phyloP scores from a whole-genome alignment of 2,888 invertebrate genomes.

The Linyphia triangularis region DNA sequence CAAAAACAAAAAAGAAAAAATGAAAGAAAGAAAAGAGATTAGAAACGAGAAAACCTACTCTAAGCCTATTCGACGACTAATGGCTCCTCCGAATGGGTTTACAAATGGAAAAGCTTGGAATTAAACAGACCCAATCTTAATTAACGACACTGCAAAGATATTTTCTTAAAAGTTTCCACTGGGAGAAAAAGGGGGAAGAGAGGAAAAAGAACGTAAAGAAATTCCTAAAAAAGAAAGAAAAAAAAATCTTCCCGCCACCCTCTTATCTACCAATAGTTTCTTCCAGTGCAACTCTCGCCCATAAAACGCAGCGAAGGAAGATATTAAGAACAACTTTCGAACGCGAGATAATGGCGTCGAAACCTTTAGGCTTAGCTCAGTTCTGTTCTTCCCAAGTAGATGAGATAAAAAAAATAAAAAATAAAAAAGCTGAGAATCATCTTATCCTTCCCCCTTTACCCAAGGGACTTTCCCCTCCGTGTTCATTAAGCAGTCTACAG shows the following conservation, averaged over 20 bases:
- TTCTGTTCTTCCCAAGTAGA: slow-evolving; percentile 32
- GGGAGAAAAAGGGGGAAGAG: not conserved
- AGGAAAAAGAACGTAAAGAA: not conserved
- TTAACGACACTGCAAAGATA: slow-evolving; percentile 53
- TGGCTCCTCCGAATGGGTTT: slow-evolving; percentile 34
- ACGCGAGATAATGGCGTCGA: slow-evolving; percentile 65
- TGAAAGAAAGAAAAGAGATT: not conserved
- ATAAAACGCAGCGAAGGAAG: slow-evolving; percentile 63
- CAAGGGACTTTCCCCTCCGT: slow-evolving; percentile 54
- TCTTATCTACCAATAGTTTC: slow-evolving; percentile 61
- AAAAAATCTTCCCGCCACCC: slow-evolving; percentile 24
- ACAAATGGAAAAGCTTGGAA: slow-evolving; percentile 61
- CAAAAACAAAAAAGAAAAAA: not conserved
- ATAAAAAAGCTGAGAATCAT: slow-evolving; percentile 59
- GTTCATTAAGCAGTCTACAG: slow-evolving; percentile 69
- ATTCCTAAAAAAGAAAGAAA: slow-evolving; percentile 10
- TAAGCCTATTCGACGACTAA: slow-evolving; percentile 44
- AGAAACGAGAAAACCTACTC: slow-evolving; percentile 18
- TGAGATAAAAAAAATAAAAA: slow-evolving; percentile 58
- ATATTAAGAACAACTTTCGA: slow-evolving; percentile 71
- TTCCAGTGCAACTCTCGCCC: slow-evolving; percentile 46
- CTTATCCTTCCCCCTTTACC: slow-evolving; percentile 64
- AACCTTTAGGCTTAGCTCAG: slow-evolving; percentile 68
- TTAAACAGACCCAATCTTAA: slow-evolving; percentile 65
- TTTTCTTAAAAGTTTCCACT: slow-evolving; percentile 55